Conservation (phyloP, 2,797 vertebrate species). For the Emydoidea blandingii region DNA sequence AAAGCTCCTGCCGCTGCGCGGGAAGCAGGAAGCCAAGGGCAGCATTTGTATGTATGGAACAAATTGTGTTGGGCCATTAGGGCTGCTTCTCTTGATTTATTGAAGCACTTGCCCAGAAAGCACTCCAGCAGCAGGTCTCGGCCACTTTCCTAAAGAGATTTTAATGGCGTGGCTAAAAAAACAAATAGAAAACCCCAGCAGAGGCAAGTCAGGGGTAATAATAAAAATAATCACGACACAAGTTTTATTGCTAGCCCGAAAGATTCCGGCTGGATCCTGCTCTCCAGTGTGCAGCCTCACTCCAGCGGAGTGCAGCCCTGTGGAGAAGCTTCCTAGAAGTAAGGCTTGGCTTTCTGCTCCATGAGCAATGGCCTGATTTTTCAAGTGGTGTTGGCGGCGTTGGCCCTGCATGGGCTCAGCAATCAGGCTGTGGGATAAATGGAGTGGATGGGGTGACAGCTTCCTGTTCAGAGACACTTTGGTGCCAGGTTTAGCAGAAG, state of each 20-base stretch:
- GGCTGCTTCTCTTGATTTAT: neutral
- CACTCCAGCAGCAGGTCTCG: neutral
- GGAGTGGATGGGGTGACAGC: neutral
- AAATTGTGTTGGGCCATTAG: neutral
- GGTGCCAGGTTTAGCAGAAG: neutral
- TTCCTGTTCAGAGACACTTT: neutral
- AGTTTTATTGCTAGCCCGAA: neutral
- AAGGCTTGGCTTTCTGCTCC: neutral
- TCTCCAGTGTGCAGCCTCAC: neutral
- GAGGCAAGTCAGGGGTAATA: neutral
- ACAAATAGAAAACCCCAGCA: neutral
- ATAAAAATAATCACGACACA: neutral
- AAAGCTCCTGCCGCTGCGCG: neutral
- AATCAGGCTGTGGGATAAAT: neutral
- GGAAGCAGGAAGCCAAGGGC: neutral
- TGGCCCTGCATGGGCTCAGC: neutral
- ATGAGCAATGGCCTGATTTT: neutral
- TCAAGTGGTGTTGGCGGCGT: neutral
- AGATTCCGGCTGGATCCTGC: neutral
- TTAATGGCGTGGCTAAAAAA: conserved; percentile 42
- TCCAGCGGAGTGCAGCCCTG: neutral
- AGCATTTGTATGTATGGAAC: neutral
- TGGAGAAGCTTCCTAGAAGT: neutral
- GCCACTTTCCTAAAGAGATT: conserved; percentile 9
- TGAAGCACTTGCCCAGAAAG: neutral